A percentile compares a stretch with the other conserved stretches of the same genome.
Evolutionary conservation across 2,888 invertebrate species (phyloP).

Genomic region (Antheraea assamensis): DNA sequence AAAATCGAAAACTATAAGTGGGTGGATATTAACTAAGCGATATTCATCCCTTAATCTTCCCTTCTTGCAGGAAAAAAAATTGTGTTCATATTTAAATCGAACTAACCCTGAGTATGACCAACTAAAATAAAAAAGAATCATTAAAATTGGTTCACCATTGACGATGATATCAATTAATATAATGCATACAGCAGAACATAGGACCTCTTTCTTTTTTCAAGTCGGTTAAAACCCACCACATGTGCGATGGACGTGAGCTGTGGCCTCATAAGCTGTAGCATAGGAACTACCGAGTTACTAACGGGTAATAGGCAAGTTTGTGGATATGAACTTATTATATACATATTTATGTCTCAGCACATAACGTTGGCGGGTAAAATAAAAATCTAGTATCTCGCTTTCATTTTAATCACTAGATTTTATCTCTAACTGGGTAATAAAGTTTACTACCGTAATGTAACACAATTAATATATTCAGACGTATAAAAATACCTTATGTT

Average conservation of each 20-base stretch:
- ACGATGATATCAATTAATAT: no score
- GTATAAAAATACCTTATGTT: constrained; percentile 4
- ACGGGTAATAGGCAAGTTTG: neutral
- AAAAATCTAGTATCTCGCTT: constrained; percentile 19
- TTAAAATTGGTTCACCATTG: no score
- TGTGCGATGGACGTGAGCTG: constrained; percentile 35
- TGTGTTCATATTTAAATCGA: no score
- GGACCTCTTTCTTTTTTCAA: no score
- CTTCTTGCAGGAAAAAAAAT: no score
- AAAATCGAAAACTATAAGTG: no score
- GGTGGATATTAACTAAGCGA: no score
- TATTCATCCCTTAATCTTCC: no score
- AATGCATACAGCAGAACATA: no score
- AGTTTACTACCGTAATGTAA: constrained; percentile 6
- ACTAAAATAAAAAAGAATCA: no score
- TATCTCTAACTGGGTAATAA: constrained; percentile 17
- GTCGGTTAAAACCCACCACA: constrained; percentile 49
- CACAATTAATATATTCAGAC: constrained; percentile 8
- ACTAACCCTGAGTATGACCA: no score
- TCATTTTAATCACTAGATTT: constrained; percentile 17
- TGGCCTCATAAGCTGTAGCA: constrained; percentile 27
- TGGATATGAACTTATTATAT: neutral
- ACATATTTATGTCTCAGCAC: constrained; percentile 4
- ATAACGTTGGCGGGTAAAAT: neutral
- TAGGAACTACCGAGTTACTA: constrained; percentile 28